Evolutionary conservation across 2,113 vertebrate species (phyloP), one percentile per base, ranked within the genome.

Genomic region (Cichladusa arquata): DNA sequence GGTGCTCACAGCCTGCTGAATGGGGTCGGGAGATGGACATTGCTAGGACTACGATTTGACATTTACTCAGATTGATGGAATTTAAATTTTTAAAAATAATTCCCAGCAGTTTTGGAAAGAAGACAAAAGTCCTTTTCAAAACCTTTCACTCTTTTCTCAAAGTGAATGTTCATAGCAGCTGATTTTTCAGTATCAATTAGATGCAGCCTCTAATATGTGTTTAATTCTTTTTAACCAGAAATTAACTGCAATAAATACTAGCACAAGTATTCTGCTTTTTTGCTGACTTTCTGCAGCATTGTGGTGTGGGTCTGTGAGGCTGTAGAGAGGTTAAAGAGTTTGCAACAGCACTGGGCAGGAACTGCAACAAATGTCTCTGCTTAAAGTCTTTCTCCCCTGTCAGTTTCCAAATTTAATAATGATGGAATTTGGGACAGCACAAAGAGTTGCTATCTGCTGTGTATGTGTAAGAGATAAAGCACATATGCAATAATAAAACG

Each of bases 381-480:
- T 70, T 82, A 19, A 95, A 77, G 22, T 47, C 24, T 58, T 14
- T 51, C 33, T 73, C 29, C 18, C 42, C 12, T 67, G 57, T 47
- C 87, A 72, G 19, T 14, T 88, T 53, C 45, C 66, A 77, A 28
- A 66, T 82, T 70, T 91, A 94, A 94, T 94, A 70, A 77, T 56
- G 87, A 62, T 51, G 90, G 70, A 85, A 90, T 92, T 62, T 80
- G 58, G 90, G 47, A 19, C 57, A 80, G 47, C 14, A 24, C 33
- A 53, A 9, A 22, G 42, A 76, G 34, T 78, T 80, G 58, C 50
- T 91, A 16, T 87, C 89, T 91, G 60, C 50, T 76, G 11, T 69
- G 38, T 91, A 47, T 51, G 54, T 70, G 74, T 54, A 47, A 62
- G 81, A 94, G 93, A 80, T 80, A 48, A 91, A 95, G 81, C 87